These are phyloP conservation scores for Ailurus styani DNA, from an alignment of 2,113 vertebrate species.

Conservation along the genomic window DNA sequence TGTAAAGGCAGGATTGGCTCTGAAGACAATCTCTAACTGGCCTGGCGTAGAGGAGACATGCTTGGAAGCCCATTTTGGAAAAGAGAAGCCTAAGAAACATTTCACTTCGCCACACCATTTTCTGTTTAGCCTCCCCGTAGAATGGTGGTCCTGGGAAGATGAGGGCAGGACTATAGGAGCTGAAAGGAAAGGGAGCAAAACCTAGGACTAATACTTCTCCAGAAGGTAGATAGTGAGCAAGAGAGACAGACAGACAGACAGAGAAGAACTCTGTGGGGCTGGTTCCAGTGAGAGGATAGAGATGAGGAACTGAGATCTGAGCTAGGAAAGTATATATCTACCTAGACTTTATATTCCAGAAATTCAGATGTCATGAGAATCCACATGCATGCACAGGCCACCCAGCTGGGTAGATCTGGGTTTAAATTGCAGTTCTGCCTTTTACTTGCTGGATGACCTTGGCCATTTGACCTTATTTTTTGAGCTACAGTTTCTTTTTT, in stretches of 20 bases:
- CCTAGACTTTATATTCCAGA: constrained; percentile 30
- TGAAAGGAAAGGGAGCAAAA: neutral
- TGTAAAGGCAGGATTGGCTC: neutral
- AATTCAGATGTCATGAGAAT: neutral
- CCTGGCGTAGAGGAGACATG: neutral
- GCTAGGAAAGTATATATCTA: neutral
- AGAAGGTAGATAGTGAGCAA: neutral
- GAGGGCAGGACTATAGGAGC: neutral
- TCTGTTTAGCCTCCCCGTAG: neutral
- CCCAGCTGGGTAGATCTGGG: neutral
- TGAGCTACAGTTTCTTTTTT: neutral
- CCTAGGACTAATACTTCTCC: neutral
- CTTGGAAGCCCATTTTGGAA: constrained; percentile 7
- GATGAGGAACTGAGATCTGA: neutral
- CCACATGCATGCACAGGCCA: neutral
- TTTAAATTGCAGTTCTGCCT: neutral
- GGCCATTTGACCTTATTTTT: neutral
- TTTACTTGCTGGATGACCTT: neutral
- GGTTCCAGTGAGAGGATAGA: neutral
- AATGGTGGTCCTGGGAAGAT: neutral
- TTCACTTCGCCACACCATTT: neutral
- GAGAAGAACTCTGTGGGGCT: neutral
- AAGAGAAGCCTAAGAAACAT: neutral
- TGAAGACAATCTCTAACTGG: neutral
- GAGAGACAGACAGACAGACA: neutral